A percentile compares a stretch with the other conserved stretches of the same genome.
phyloP scores from a whole-genome alignment of 2,888 invertebrate species.

The Operophtera brumata region DNA sequence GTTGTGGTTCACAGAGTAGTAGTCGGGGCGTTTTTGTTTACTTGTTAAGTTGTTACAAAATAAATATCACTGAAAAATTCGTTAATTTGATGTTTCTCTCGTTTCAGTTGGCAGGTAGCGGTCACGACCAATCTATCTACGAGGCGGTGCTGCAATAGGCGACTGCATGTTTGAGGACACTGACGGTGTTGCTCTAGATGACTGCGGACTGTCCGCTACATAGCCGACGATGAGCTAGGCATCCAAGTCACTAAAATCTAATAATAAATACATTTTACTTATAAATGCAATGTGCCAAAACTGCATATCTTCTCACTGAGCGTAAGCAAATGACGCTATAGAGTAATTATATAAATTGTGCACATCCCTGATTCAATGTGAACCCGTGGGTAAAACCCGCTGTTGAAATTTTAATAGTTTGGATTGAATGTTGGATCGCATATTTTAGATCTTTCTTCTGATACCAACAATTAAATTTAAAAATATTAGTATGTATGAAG shows the following conservation, averaged over 20 bases:
- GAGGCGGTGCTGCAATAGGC: conserved; percentile 58
- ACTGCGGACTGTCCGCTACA: conserved; percentile 63
- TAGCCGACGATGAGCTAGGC: conserved; percentile 53
- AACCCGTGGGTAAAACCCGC: too few relatives aligned
- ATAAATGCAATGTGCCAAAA: not conserved
- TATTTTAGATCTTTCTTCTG: too few relatives aligned
- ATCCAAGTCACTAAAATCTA: conserved; percentile 56
- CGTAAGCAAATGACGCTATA: too few relatives aligned
- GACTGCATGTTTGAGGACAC: conserved; percentile 64
- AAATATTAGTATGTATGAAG: too few relatives aligned
- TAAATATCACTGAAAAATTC: not conserved
- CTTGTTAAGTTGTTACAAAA: too few relatives aligned
- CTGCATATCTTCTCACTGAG: not conserved
- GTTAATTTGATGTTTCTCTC: not conserved
- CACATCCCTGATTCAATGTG: too few relatives aligned
- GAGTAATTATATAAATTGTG: too few relatives aligned
- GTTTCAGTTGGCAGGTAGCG: conserved; percentile 60
- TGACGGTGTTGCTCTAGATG: conserved; percentile 46
- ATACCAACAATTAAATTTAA: too few relatives aligned
- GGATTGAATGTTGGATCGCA: too few relatives aligned
- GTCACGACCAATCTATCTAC: conserved; percentile 57
- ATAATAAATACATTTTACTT: not conserved
- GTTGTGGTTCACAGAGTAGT: too few relatives aligned
- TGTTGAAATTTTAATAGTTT: too few relatives aligned
- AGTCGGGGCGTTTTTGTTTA: too few relatives aligned